Conservation (phyloP, 2,888 invertebrate genomes). For the Yponomeuta cagnagella region DNA sequence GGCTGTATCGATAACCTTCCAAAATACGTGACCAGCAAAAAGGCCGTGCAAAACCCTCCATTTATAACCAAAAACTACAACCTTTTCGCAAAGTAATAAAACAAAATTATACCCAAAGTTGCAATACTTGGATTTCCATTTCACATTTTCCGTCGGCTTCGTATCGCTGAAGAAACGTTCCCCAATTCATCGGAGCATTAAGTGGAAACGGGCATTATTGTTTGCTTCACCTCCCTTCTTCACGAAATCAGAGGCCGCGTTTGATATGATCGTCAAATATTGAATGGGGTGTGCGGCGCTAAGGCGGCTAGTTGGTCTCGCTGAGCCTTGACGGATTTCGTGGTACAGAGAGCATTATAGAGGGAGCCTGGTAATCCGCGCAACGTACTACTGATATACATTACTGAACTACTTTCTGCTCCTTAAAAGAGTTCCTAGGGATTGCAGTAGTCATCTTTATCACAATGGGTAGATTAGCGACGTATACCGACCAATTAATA, state of each 20-base stretch:
- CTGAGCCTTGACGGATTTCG: background rate
- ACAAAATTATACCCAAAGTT: conserved; percentile 2
- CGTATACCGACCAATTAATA: too few species aligned
- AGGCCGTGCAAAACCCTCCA: background rate
- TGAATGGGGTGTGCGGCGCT: conserved; percentile 34
- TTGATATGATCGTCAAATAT: conserved; percentile 52
- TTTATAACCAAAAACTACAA: background rate
- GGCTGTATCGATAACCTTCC: background rate
- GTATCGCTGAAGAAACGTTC: conserved; percentile 30
- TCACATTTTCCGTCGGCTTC: conserved; percentile 40
- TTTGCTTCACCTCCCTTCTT: conserved; percentile 44
- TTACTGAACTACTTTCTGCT: too few species aligned
- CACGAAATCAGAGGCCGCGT: conserved; percentile 32
- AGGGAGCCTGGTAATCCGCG: too few species aligned
- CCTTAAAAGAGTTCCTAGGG: too few species aligned
- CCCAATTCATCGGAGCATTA: conserved; percentile 52
- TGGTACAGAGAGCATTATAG: background rate
- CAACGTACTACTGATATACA: too few species aligned
- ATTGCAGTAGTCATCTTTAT: too few species aligned
- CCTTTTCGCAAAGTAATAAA: background rate
- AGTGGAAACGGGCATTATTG: conserved; percentile 57
- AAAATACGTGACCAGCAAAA: background rate
- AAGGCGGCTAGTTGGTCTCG: background rate
- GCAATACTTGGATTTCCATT: conserved; percentile 36
- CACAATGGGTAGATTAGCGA: too few species aligned